A percentile compares a stretch with the other conserved stretches of the same genome.
Evolutionary conservation across 2,113 vertebrate species (phyloP).

Genomic region (Hypocryptadius cinnamomeus): DNA sequence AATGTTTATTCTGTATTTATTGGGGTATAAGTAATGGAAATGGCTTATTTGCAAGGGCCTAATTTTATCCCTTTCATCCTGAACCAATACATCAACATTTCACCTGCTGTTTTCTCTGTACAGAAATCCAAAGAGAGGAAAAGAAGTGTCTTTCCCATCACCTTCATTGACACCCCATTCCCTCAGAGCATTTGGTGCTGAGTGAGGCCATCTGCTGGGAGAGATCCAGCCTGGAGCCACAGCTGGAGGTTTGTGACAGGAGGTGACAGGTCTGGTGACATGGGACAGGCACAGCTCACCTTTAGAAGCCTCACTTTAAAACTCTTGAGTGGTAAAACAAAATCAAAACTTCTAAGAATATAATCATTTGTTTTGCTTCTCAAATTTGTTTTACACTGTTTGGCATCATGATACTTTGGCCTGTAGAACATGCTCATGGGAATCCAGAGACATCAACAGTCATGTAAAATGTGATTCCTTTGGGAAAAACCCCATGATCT

Average conservation of each 20-base stretch:
- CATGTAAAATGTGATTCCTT: background rate
- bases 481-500: background rate
- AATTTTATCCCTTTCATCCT: background rate
- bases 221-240: background rate
- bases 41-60: background rate
- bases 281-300: background rate
- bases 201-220: background rate
- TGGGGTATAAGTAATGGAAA: background rate
- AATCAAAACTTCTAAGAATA: background rate
- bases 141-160: background rate
- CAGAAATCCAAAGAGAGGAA: background rate
- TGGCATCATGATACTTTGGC: background rate
- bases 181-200: background rate
- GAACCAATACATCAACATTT: background rate
- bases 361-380: background rate
- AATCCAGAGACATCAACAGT: background rate
- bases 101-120: background rate
- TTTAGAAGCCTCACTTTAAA: background rate
- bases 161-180: background rate
- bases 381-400: background rate
- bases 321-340: background rate
- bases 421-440: background rate
- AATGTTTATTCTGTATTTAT: background rate
- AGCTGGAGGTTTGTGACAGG: background rate
- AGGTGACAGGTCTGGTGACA: background rate